Conservation (phyloP, 2,888 invertebrate species). For the Thera britannica region DNA sequence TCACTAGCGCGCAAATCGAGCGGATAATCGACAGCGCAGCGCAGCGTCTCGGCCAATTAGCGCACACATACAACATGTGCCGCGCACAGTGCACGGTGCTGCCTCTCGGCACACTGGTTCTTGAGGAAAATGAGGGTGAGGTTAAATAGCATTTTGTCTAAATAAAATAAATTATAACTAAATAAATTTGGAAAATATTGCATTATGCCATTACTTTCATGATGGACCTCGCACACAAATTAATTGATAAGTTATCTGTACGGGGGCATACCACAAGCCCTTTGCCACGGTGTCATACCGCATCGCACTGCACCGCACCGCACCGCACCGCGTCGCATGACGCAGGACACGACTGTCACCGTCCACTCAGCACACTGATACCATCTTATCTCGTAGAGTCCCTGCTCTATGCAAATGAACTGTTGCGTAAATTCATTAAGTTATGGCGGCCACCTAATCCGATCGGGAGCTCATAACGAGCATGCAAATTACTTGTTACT, state of each 20-base stretch:
- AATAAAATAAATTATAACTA: too few species aligned
- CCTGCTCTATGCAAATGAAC: slow-evolving; percentile 14
- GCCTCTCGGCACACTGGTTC: too few species aligned
- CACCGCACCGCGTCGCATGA: not conserved
- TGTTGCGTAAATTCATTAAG: slow-evolving; percentile 22
- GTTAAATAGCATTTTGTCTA: too few species aligned
- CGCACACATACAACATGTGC: slow-evolving; percentile 16
- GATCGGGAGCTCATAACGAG: slow-evolving; percentile 20
- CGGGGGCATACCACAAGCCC: too few species aligned
- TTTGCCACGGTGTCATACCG: too few species aligned
- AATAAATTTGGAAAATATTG: too few species aligned
- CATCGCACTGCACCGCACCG: too few species aligned
- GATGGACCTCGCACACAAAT: too few species aligned
- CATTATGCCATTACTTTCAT: too few species aligned
- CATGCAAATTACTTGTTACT: slow-evolving; percentile 13
- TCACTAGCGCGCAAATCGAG: slow-evolving; percentile 30
- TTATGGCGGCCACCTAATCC: slow-evolving; percentile 21
- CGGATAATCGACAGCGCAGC: slow-evolving; percentile 35
- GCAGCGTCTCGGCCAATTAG: slow-evolving; percentile 28
- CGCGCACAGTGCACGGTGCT: not conserved
- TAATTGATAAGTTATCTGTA: too few species aligned
- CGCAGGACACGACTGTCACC: slow-evolving; percentile 21
- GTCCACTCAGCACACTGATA: slow-evolving; percentile 12
- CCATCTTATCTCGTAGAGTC: slow-evolving; percentile 9
- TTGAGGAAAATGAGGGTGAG: too few species aligned